phyloP scores from a whole-genome alignment of 2,888 invertebrate genomes.

The Pycnomerus fuliginosus region DNA sequence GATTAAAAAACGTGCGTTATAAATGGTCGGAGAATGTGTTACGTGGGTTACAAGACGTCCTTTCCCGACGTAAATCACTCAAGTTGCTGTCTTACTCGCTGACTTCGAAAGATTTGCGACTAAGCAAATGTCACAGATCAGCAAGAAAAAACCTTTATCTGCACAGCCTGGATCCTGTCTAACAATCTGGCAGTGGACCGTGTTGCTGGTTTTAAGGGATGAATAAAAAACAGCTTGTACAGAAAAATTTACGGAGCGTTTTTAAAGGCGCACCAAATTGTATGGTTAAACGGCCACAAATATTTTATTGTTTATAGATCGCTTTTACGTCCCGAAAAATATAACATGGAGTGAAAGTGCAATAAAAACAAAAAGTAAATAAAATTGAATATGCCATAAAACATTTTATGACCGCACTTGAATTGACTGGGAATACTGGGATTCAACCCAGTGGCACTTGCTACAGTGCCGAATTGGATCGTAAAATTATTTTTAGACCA shows the following conservation, averaged over 20 bases:
- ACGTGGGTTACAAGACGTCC: slow-evolving; percentile 35
- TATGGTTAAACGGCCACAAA: slow-evolving; percentile 23
- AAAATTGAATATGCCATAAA: slow-evolving; percentile 32
- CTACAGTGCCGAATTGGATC: slow-evolving; percentile 6
- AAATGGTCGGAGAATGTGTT: slow-evolving; percentile 15
- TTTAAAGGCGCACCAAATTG: slow-evolving; percentile 5
- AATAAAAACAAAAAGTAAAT: slow-evolving; percentile 32
- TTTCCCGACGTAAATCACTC: slow-evolving; percentile 52
- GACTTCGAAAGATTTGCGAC: slow-evolving; percentile 54
- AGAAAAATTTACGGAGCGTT: too few species aligned
- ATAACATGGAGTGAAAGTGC: slow-evolving; percentile 26
- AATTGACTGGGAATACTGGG: slow-evolving; percentile 11
- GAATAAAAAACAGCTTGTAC: too few species aligned
- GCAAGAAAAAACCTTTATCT: slow-evolving; percentile 45
- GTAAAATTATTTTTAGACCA: slow-evolving; percentile 17
- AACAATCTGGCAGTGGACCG: slow-evolving; percentile 22
- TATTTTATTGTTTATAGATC: slow-evolving; percentile 31
- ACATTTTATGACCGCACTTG: slow-evolving; percentile 24
- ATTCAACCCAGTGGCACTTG: slow-evolving; percentile 9
- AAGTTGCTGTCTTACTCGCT: slow-evolving; percentile 50
- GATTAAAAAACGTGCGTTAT: slow-evolving; percentile 6
- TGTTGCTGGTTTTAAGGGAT: too few species aligned
- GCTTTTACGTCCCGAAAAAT: slow-evolving; percentile 23
- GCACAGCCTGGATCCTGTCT: slow-evolving; percentile 18
- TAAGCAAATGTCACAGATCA: slow-evolving; percentile 53